Conservation (phyloP, 2,113 vertebrate species). For the rabbit (Oryctolagus cuniculus) region mOryCun1.1 NC_091442.1:10666501-10667000, state of each 20-base stretch:
- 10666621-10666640: not conserved
- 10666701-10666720: not conserved
- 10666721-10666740: not conserved
- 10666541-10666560: too few species aligned
- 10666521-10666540: conserved; percentile 35
- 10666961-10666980: not conserved
- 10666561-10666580: too few species aligned
- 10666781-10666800: not conserved
- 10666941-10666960: not conserved
- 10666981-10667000: not conserved
- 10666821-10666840: not conserved
- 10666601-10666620: not conserved
- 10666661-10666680: not conserved
- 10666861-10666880: not conserved
- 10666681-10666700: conserved; percentile 28
- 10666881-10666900: rapidly evolving
- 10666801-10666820: not conserved
- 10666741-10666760: not conserved
- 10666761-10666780: not conserved
- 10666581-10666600: not conserved
- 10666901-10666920: not conserved
- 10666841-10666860: not conserved
- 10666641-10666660: not conserved
- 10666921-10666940: not conserved
- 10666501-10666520: conserved; percentile 62